A percentile compares a stretch with the other conserved stretches of the same genome.
These are phyloP conservation scores for Carcina quercana DNA, from an alignment of 2,888 invertebrate genomes.

Conservation along the genomic window DNA sequence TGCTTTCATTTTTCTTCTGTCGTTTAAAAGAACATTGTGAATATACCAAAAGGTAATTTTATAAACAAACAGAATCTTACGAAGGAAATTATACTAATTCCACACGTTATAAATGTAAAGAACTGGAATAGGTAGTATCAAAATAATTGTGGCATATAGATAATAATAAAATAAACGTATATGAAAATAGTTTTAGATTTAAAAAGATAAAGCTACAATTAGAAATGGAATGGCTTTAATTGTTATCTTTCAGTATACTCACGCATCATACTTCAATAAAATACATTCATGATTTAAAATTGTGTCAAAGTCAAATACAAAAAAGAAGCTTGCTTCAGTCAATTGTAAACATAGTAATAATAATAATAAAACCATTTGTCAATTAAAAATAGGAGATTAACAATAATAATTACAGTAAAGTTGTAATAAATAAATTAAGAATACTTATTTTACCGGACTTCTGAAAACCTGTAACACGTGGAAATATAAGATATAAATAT, in stretches of 20 bases:
- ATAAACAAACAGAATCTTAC: slow-evolving; percentile 13
- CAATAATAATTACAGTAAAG: slow-evolving; percentile 41
- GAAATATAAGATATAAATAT: not conserved
- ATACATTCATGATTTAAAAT: slow-evolving; percentile 56
- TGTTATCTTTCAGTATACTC: slow-evolving; percentile 66
- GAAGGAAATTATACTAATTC: slow-evolving; percentile 38
- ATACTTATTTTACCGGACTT: slow-evolving; percentile 56
- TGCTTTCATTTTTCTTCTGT: slow-evolving; percentile 73
- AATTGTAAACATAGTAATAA: slow-evolving; percentile 61
- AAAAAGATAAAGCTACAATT: slow-evolving; percentile 35
- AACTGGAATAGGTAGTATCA: slow-evolving; percentile 15
- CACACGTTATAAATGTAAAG: too few species aligned
- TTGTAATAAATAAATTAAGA: slow-evolving; percentile 63
- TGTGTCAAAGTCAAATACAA: slow-evolving; percentile 43
- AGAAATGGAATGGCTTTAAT: slow-evolving; percentile 69
- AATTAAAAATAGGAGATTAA: slow-evolving; percentile 52
- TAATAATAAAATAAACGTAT: slow-evolving; percentile 42
- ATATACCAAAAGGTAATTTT: slow-evolving; percentile 57
- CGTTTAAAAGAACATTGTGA: slow-evolving; percentile 50
- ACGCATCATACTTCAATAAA: slow-evolving; percentile 40
- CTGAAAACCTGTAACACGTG: slow-evolving; percentile 4
- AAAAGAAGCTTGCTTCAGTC: slow-evolving; percentile 52
- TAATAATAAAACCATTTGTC: slow-evolving; percentile 56
- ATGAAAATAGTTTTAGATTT: slow-evolving; percentile 28
- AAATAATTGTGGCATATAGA: slow-evolving; percentile 46